These are phyloP conservation scores for Anguilla anguilla DNA, from an alignment of 2,797 vertebrate species.

Conservation along the genomic window DNA sequence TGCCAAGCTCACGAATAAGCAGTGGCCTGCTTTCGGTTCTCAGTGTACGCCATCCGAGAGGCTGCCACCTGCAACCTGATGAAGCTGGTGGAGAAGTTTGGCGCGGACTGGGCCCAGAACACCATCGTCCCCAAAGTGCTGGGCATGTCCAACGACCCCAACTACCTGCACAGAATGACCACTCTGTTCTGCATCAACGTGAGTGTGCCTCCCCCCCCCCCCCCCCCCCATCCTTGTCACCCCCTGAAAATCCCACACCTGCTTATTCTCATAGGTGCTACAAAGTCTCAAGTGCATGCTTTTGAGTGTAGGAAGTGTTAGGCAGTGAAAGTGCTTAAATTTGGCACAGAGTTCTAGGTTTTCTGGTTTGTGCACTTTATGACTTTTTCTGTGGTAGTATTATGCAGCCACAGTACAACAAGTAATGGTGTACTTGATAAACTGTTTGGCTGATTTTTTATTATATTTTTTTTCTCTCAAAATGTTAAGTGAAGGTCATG, in stretches of 20 bases:
- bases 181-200: constrained; percentile 89
- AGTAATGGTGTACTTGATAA: too few species aligned
- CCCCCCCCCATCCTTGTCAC: neutral
- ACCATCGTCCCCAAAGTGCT: constrained; percentile 91
- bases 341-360: too few species aligned
- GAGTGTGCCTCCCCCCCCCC: neutral
- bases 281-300: neutral
- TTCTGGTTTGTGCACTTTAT: too few species aligned
- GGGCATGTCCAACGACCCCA: constrained; percentile 89
- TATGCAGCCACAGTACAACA: too few species aligned
- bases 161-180: constrained; percentile 92
- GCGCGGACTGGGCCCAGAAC: constrained; percentile 88
- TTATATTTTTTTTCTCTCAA: too few species aligned
- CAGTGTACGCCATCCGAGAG: constrained; percentile 88
- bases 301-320: neutral
- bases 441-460: too few species aligned
- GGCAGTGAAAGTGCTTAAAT: too few species aligned
- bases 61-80: constrained; percentile 89
- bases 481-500: too few species aligned
- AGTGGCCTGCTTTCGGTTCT: neutral
- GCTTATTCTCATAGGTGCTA: neutral
- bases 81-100: constrained; percentile 92
- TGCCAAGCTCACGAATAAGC: neutral
- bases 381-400: too few species aligned
- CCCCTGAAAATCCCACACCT: neutral